These are phyloP conservation scores for Chaenocephalus aceratus DNA, from an alignment of 2,113 vertebrate genomes.

Conservation along the genomic window DNA sequence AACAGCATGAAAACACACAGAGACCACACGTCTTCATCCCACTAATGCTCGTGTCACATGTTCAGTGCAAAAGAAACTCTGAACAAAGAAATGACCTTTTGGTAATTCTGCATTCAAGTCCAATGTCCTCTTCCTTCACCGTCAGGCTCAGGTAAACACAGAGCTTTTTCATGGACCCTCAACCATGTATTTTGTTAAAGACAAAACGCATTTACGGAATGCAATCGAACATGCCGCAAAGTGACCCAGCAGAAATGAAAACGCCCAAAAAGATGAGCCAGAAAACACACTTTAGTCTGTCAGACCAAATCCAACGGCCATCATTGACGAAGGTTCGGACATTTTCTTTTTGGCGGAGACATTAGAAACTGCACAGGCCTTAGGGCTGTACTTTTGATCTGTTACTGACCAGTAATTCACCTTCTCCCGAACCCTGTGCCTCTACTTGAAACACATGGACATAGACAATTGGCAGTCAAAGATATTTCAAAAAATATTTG, in stretches of 20 bases:
- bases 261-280: neutral
- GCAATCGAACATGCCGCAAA: neutral
- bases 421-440: neutral
- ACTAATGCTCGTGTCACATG: neutral
- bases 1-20: neutral
- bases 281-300: neutral
- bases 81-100: neutral
- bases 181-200: neutral
- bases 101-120: neutral
- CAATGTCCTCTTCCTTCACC: neutral
- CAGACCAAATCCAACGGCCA: neutral
- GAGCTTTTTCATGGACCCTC: neutral
- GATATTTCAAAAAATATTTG: neutral
- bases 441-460: neutral
- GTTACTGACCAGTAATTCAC: neutral
- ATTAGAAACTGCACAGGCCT: neutral
- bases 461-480: neutral
- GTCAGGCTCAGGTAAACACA: too few species aligned
- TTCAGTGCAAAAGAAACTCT: conserved; percentile 3
- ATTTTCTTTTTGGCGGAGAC: neutral
- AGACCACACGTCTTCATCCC: neutral
- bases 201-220: neutral
- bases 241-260: conserved; percentile 2
- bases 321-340: neutral
- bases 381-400: neutral